These are phyloP conservation scores for Schizaphis graminum DNA, from an alignment of 2,888 invertebrate genomes.

Conservation along the genomic window DNA sequence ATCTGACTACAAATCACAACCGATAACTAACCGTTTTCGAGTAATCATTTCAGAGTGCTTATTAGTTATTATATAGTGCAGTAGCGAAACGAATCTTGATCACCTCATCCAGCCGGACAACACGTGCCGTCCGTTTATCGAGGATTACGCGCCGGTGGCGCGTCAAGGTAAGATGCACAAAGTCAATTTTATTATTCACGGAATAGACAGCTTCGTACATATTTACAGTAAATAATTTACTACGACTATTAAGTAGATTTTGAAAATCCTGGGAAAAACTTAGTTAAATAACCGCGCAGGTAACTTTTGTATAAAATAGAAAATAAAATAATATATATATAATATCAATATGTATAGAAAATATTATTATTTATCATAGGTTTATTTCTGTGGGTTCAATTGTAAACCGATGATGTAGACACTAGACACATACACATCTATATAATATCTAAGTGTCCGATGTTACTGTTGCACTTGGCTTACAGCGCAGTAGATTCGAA, in stretches of 20 bases:
- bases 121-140: not conserved
- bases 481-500: not conserved
- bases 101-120: not conserved
- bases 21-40: not conserved
- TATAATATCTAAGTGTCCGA: not conserved
- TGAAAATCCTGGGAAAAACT: not conserved
- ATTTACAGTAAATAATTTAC: not conserved
- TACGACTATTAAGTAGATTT: not conserved
- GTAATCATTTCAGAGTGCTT: not conserved
- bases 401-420: not conserved
- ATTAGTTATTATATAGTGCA: not conserved
- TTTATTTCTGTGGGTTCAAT: not conserved
- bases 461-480: not conserved
- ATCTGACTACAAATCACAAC: not conserved
- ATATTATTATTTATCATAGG: not conserved
- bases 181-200: not conserved
- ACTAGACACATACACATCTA: not conserved
- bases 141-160: not conserved
- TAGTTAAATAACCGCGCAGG: not conserved
- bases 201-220: not conserved
- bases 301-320: not conserved
- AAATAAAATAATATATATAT: not conserved
- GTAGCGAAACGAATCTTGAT: not conserved
- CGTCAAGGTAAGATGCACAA: conserved; percentile 8
- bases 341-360: not conserved